phyloP scores from a whole-genome alignment of 2,113 vertebrate species.

The Dolichallabes microphthalmus region DNA sequence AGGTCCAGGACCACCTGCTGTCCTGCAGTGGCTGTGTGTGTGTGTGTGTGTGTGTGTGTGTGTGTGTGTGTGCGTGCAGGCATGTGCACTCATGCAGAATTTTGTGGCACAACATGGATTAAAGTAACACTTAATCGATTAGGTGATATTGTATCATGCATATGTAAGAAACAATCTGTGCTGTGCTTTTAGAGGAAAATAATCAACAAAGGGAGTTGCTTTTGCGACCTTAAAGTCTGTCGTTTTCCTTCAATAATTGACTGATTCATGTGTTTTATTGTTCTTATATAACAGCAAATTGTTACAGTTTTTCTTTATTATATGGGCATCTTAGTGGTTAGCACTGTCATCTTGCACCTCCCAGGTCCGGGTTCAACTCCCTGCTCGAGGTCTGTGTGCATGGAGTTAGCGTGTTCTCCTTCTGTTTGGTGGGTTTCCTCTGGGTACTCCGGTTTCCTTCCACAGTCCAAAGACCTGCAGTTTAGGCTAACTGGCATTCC shows the following conservation, averaged over 20 bases:
- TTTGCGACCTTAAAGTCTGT: not conserved
- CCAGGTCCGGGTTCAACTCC: too few relatives aligned
- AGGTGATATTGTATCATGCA: too few relatives aligned
- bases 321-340: not conserved
- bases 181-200: not conserved
- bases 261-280: not conserved
- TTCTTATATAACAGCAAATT: not conserved
- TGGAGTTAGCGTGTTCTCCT: too few relatives aligned
- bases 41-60: constrained; percentile 19
- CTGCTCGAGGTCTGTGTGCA: too few relatives aligned
- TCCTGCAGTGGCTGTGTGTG: constrained; percentile 17
- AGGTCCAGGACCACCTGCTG: constrained; percentile 23
- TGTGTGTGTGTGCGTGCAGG: not conserved
- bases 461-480: too few relatives aligned
- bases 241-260: not conserved
- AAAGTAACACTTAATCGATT: not conserved
- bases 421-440: too few relatives aligned
- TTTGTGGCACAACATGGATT: not conserved
- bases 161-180: not conserved
- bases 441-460: too few relatives aligned
- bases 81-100: not conserved
- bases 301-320: not conserved
- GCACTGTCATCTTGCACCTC: too few relatives aligned
- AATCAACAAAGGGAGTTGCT: not conserved
- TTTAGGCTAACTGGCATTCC: too few relatives aligned